Evolutionary conservation across 2,888 invertebrate species (phyloP).

Genomic region (Volucella inflata): DNA sequence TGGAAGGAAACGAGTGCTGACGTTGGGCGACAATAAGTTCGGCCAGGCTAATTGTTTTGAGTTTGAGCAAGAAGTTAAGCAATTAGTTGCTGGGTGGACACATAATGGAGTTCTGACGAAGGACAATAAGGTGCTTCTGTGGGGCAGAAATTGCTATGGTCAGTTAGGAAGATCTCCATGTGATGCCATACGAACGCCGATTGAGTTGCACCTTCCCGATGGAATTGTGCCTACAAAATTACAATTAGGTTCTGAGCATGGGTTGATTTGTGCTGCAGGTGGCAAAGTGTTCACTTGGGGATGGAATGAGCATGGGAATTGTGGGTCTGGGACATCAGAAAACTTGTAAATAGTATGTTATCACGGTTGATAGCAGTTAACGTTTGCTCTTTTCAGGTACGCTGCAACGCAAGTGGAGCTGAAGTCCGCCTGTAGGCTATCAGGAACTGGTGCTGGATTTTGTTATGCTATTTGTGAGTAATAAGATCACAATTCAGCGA

Average conservation of each 20-base stretch:
- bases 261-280: slow-evolving; percentile 87
- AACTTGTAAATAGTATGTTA: slow-evolving; percentile 80
- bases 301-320: slow-evolving; percentile 96
- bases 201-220: slow-evolving; percentile 78
- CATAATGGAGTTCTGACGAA: slow-evolving; percentile 88
- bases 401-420: slow-evolving; percentile 79
- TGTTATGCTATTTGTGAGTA: slow-evolving; percentile 81
- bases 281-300: slow-evolving; percentile 91
- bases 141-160: slow-evolving; percentile 93
- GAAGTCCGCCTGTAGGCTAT: slow-evolving; percentile 79
- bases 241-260: slow-evolving; percentile 91
- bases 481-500: background rate
- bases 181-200: slow-evolving; percentile 80
- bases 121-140: slow-evolving; percentile 87
- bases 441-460: slow-evolving; percentile 82
- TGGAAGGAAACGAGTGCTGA: slow-evolving; percentile 84
- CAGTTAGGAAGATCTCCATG: slow-evolving; percentile 86
- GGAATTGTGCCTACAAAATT: slow-evolving; percentile 78
- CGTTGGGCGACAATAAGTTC: slow-evolving; percentile 93
- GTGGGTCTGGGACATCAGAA: slow-evolving; percentile 86
- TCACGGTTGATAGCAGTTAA: background rate
- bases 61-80: slow-evolving; percentile 85
- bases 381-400: slow-evolving; percentile 77
- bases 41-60: slow-evolving; percentile 87
- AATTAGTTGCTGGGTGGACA: slow-evolving; percentile 89